phyloP scores from a whole-genome alignment of 2,113 vertebrate genomes.

The Psettodes erumei region DNA sequence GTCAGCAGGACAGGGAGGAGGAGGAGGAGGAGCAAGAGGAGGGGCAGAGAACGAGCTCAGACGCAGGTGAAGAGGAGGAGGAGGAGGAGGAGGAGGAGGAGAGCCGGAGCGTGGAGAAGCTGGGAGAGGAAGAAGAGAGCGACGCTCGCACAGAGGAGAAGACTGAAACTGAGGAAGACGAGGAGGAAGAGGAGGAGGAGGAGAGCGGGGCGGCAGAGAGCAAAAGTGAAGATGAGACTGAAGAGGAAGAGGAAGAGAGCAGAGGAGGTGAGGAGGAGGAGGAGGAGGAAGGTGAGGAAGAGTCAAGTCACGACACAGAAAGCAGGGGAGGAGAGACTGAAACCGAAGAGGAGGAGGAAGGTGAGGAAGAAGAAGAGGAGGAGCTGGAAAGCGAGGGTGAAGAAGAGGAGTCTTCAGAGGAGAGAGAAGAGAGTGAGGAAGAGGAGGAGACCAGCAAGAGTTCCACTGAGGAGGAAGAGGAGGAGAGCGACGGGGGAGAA shows the following conservation, averaged over 20 bases:
- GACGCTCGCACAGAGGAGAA: conserved; percentile 2
- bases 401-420: not conserved
- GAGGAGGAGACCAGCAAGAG: not conserved
- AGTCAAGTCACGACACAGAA: conserved; percentile 35
- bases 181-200: conserved; percentile 40
- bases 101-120: conserved; percentile 6
- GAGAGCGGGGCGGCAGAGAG: not conserved
- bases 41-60: not conserved
- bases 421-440: not conserved
- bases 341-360: not conserved
- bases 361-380: not conserved
- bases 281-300: conserved; percentile 36
- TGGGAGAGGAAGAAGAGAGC: conserved; percentile 8
- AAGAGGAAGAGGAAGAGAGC: conserved; percentile 34
- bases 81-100: not conserved
- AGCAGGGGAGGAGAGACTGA: conserved; percentile 32
- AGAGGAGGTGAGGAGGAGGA: conserved; percentile 22
- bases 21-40: conserved; percentile 18
- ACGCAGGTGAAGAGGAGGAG: not conserved
- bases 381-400: not conserved
- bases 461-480: not conserved
- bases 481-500: not conserved
- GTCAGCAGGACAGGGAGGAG: conserved; percentile 7
- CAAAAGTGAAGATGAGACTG: conserved; percentile 31
- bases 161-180: conserved; percentile 25